Percentiles rank a stretch among this genome's conserved stretches.
Evolutionary conservation across 2,797 vertebrate species (phyloP).

Genomic region (Sebastes elongatus): DNA sequence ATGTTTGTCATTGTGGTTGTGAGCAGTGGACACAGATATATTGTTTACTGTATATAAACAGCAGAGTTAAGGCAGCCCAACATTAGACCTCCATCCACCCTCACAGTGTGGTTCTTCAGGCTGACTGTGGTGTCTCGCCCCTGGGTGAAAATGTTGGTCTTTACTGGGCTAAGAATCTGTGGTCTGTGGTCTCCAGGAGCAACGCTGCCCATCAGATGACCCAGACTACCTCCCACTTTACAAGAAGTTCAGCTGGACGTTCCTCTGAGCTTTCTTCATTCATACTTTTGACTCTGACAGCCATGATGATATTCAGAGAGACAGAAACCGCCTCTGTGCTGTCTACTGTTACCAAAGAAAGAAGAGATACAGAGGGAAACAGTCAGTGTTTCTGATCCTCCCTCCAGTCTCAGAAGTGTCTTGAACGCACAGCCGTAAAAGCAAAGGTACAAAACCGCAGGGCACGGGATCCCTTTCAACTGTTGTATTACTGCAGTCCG

Average conservation of each 20-base stretch:
- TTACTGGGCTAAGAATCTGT: conserved; percentile 56
- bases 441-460: conserved; percentile 50
- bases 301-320: conserved; percentile 36
- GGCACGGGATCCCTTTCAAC: conserved; percentile 45
- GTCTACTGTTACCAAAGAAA: neutral
- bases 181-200: conserved; percentile 62
- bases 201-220: conserved; percentile 41
- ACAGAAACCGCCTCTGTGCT: conserved; percentile 22
- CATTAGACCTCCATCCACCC: conserved; percentile 29
- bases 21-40: neutral
- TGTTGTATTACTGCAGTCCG: conserved; percentile 31
- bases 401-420: conserved; percentile 20
- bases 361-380: neutral
- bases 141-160: conserved; percentile 45
- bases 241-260: conserved; percentile 22
- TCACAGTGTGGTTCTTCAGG: conserved; percentile 39
- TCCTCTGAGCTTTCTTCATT: conserved; percentile 24
- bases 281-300: conserved; percentile 21
- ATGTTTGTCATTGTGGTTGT: conserved; percentile 29
- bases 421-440: conserved; percentile 28
- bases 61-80: conserved; percentile 13
- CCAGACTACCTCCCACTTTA: conserved; percentile 41
- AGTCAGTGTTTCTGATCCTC: conserved; percentile 12
- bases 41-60: neutral
- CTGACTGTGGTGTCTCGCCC: conserved; percentile 48